Conservation (phyloP, 2,888 invertebrate species). For the Drosophila flavopinicola region DNA sequence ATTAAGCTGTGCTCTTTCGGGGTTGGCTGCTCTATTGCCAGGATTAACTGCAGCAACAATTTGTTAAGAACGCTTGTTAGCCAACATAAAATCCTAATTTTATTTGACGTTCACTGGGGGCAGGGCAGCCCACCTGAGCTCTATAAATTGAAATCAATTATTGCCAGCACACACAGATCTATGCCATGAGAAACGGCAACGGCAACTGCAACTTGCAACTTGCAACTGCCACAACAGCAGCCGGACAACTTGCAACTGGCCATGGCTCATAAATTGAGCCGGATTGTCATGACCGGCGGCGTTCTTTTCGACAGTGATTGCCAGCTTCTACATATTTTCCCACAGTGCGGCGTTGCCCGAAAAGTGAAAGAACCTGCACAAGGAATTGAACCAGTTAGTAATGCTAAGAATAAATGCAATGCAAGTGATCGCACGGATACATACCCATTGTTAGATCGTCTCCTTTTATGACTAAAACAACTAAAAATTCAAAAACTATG, state of each 20-base stretch:
- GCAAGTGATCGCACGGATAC: not conserved
- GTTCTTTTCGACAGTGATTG: slow-evolving; percentile 74
- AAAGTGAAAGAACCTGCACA: slow-evolving; percentile 70
- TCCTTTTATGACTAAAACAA: no score
- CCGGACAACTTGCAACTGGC: slow-evolving; percentile 34
- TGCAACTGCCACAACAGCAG: slow-evolving; percentile 7
- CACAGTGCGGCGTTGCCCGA: slow-evolving; percentile 64
- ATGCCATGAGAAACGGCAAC: slow-evolving; percentile 65
- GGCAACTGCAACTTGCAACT: slow-evolving; percentile 35
- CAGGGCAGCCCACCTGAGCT: slow-evolving; percentile 54
- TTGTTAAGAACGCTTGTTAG: slow-evolving; percentile 50
- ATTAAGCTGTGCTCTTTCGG: slow-evolving; percentile 21
- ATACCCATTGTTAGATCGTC: slow-evolving; percentile 29
- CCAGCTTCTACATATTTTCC: slow-evolving; percentile 79
- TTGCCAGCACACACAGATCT: slow-evolving; percentile 67
- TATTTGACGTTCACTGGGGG: slow-evolving; percentile 48
- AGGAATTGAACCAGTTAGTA: slow-evolving; percentile 48
- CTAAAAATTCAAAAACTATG: no score
- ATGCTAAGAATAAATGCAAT: slow-evolving; percentile 15
- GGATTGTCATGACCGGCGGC: slow-evolving; percentile 71
- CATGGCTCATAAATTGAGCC: slow-evolving; percentile 70
- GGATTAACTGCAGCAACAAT: slow-evolving; percentile 44
- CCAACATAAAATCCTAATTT: slow-evolving; percentile 59
- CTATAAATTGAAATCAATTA: slow-evolving; percentile 76
- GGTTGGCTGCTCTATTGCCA: not conserved